Conservation (phyloP, 37 sponge, comb jelly and placozoan species). For the Haliclona indistincta region DNA sequence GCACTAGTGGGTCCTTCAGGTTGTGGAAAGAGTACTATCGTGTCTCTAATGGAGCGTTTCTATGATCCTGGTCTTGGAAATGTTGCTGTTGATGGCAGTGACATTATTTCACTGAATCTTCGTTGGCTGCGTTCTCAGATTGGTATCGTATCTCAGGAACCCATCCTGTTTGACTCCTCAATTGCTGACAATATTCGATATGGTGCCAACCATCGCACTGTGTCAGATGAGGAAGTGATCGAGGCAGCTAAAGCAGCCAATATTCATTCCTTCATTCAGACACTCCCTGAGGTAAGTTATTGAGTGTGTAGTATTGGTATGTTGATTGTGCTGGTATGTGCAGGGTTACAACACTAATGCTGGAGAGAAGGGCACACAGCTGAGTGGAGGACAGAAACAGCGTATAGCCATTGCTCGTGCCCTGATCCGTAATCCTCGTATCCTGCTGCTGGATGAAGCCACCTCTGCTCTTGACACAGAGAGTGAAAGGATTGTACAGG, state of each 20-base stretch:
- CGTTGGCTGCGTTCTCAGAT: neutral
- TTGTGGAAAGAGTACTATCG: slow-evolving; percentile 94
- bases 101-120: neutral
- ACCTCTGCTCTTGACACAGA: slow-evolving; percentile 77
- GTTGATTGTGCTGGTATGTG: no score
- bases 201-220: slow-evolving; percentile 66
- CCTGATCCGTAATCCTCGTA: slow-evolving; percentile 60
- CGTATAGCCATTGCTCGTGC: slow-evolving; percentile 82
- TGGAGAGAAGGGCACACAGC: slow-evolving; percentile 65
- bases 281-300: slow-evolving; percentile 68
- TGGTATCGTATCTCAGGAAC: neutral
- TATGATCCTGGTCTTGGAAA: neutral
- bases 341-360: slow-evolving; percentile 78
- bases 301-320: neutral
- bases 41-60: slow-evolving; percentile 66
- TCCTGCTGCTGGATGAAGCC: slow-evolving; percentile 78
- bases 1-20: slow-evolving; percentile 94
- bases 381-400: slow-evolving; percentile 78
- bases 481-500: slow-evolving; percentile 67
- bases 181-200: slow-evolving; percentile 48
- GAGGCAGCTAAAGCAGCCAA: slow-evolving; percentile 82
- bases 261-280: slow-evolving; percentile 79
- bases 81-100: neutral
- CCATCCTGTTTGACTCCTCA: neutral
- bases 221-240: slow-evolving; percentile 73